Evolutionary conservation across 2,797 vertebrate species (phyloP).

Genomic region (Dipus sagitta): DNA sequence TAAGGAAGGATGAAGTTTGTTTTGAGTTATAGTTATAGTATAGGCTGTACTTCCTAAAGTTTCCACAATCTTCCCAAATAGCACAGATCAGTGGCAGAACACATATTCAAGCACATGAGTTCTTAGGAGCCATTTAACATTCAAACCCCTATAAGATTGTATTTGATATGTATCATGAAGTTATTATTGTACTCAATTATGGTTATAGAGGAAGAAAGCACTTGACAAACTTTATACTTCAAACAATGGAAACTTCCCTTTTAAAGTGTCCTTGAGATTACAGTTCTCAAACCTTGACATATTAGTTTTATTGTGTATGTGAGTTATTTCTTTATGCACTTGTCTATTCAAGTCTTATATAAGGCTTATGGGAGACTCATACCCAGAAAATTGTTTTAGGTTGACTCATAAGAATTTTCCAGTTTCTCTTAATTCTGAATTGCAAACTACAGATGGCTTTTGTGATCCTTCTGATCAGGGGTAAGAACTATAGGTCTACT

Average conservation of each 20-base stretch:
- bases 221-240: conserved; percentile 5
- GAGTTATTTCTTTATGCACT: background rate
- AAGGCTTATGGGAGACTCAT: background rate
- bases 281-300: background rate
- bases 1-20: no score
- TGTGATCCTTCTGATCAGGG: conserved; percentile 77
- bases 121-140: no score
- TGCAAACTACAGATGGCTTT: conserved; percentile 87
- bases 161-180: background rate
- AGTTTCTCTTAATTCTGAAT: conserved; percentile 62
- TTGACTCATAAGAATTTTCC: background rate
- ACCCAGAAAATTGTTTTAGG: conserved; percentile 4
- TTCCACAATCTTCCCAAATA: no score
- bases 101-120: no score
- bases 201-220: background rate
- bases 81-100: no score
- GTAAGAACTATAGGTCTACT: background rate
- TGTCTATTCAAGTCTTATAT: conserved; percentile 1
- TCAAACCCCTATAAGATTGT: no score
- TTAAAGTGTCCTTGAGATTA: background rate
- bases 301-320: background rate
- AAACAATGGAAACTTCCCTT: conserved; percentile 23
- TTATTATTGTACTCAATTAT: background rate
- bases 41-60: no score
- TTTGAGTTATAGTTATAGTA: no score